phyloP scores from a whole-genome alignment of 2,113 vertebrate species.

The Pelodiscus sinensis region DNA sequence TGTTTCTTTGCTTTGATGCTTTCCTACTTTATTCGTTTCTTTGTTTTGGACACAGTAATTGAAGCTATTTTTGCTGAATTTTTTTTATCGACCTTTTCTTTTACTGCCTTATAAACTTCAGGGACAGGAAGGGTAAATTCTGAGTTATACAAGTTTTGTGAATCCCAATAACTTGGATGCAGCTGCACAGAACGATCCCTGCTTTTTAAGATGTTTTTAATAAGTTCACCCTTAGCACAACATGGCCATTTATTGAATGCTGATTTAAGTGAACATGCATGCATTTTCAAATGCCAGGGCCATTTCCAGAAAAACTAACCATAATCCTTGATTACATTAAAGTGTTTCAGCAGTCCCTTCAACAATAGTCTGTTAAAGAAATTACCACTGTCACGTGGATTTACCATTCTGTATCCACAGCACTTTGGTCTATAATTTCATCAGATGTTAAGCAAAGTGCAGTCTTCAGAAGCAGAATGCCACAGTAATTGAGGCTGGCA shows the following conservation, averaged over 20 bases:
- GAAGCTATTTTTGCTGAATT: not conserved
- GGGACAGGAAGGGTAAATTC: not conserved
- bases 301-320: not conserved
- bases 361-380: not conserved
- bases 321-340: not conserved
- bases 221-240: not conserved
- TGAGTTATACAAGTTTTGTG: not conserved
- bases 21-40: not conserved
- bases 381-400: not conserved
- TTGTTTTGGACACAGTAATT: not conserved
- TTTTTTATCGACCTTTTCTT: not conserved
- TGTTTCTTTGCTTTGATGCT: not conserved
- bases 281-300: not conserved
- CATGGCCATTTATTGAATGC: not conserved
- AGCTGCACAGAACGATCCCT: not conserved
- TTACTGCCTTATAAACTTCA: not conserved
- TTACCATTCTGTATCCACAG: not conserved
- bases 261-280: not conserved
- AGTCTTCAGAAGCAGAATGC: not conserved
- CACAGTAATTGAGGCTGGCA: conserved; percentile 12
- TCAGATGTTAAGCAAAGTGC: conserved; percentile 1
- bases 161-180: not conserved
- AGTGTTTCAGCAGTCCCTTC: not conserved
- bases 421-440: not conserved
- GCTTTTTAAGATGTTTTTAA: not conserved